phyloP scores from a whole-genome alignment of 2,113 vertebrate genomes.

The Clarias gariepinus region DNA sequence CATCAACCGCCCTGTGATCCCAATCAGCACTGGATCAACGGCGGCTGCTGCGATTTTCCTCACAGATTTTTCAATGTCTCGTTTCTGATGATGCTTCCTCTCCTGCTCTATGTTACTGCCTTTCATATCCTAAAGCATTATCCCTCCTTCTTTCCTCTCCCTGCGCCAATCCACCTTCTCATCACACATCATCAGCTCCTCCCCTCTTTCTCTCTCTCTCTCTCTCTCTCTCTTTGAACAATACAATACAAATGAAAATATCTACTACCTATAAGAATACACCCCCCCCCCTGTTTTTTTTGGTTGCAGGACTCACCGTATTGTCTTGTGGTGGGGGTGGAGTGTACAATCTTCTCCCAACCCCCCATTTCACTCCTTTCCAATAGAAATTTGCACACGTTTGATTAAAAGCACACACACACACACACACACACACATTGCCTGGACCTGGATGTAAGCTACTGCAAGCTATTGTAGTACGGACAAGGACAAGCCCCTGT shows the following conservation, averaged over 20 bases:
- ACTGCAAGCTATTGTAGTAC: not conserved
- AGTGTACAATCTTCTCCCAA: conserved; percentile 34
- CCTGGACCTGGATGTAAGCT: not conserved
- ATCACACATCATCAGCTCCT: conserved; percentile 64
- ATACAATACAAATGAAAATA: not conserved
- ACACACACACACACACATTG: not conserved
- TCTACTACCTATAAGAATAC: not conserved
- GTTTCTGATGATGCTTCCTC: conserved; percentile 13
- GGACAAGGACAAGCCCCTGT: not conserved
- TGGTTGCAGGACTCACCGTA: not conserved
- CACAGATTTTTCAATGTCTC: conserved; percentile 60
- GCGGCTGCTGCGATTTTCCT: conserved; percentile 28
- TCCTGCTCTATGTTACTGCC: conserved; percentile 33
- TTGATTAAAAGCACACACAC: conserved; percentile 17
- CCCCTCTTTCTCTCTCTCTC: not conserved
- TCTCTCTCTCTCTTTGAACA: conserved; percentile 32
- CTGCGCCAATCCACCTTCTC: conserved; percentile 30
- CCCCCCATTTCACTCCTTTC: conserved; percentile 44
- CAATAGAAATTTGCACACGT: conserved; percentile 46
- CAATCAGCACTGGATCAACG: not conserved
- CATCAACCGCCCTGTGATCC: conserved; percentile 30
- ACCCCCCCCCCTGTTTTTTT: not conserved
- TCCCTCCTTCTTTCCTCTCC: not conserved
- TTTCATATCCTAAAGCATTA: conserved; percentile 31
- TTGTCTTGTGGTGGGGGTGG: conserved; percentile 32